Percentiles rank a stretch among this genome's conserved stretches.
Evolutionary conservation across 2,888 invertebrate genomes (phyloP).

Genomic region (Papilio gigon): DNA sequence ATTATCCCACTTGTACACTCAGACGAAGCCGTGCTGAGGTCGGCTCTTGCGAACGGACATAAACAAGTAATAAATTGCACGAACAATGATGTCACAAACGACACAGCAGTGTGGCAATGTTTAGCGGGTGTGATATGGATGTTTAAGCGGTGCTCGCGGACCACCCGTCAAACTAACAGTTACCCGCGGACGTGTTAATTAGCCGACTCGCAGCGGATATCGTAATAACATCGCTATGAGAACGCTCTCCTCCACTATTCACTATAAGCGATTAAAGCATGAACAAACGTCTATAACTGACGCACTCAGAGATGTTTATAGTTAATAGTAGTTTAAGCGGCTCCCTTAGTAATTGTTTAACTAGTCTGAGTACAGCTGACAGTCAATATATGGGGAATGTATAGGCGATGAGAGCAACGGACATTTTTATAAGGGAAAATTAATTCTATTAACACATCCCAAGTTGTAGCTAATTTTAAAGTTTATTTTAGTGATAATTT

Average conservation of each 20-base stretch:
- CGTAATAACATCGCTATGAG: constrained; percentile 33
- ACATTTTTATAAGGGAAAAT: too few relatives aligned
- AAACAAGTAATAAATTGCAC: constrained; percentile 37
- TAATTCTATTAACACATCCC: too few relatives aligned
- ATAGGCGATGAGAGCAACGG: too few relatives aligned
- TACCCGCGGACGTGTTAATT: constrained; percentile 37
- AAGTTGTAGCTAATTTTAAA: too few relatives aligned
- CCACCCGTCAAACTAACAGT: constrained; percentile 39
- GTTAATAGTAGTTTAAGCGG: too few relatives aligned
- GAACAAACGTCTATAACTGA: neutral
- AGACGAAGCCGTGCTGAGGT: neutral
- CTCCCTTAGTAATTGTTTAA: too few relatives aligned
- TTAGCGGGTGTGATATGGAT: constrained; percentile 35
- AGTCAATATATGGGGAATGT: too few relatives aligned
- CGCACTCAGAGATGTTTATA: neutral
- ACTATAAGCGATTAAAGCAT: neutral
- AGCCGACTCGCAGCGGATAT: constrained; percentile 20
- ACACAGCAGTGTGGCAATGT: constrained; percentile 28
- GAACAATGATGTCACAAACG: constrained; percentile 30
- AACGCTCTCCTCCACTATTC: constrained; percentile 7
- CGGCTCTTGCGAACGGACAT: neutral
- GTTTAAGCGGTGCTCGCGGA: constrained; percentile 19
- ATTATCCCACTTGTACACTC: constrained; percentile 3
- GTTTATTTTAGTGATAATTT: too few relatives aligned
- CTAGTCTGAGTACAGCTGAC: too few relatives aligned